Conservation (phyloP, 2,888 invertebrate genomes). For the Epinotia nisella region DNA sequence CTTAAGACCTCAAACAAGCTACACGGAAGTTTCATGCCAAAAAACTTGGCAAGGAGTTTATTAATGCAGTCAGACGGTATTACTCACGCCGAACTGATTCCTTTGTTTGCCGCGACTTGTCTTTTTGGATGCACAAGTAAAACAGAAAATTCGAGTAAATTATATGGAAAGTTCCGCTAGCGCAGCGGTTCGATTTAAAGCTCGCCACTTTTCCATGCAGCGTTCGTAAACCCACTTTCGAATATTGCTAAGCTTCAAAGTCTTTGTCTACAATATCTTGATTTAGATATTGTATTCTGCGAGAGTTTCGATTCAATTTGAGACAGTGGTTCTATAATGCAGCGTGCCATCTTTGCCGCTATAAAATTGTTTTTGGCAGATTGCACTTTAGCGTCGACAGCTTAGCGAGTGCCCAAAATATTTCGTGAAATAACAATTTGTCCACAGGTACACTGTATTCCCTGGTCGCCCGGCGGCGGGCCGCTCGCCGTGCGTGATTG, state of each 20-base stretch:
- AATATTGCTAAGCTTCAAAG: conserved; percentile 42
- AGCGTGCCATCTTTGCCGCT: conserved; percentile 46
- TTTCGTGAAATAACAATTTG: conserved; percentile 59
- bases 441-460: conserved; percentile 47
- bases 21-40: conserved; percentile 70
- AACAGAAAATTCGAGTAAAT: conserved; percentile 55
- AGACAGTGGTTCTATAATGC: conserved; percentile 43
- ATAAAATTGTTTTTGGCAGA: conserved; percentile 51
- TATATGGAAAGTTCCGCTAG: conserved; percentile 46
- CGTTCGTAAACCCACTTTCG: conserved; percentile 43
- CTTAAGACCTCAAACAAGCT: conserved; percentile 55
- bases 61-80: conserved; percentile 73
- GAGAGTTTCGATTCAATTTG: conserved; percentile 43
- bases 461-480: conserved; percentile 17
- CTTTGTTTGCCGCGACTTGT: conserved; percentile 60
- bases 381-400: conserved; percentile 52
- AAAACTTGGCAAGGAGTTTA: conserved; percentile 70
- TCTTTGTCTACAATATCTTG: conserved; percentile 42
- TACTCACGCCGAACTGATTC: conserved; percentile 67
- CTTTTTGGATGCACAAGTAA: conserved; percentile 57
- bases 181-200: conserved; percentile 41
- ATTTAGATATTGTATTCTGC: conserved; percentile 43
- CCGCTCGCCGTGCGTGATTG: conserved; percentile 21
- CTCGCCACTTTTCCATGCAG: conserved; percentile 26
- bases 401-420: conserved; percentile 55